phyloP scores from a whole-genome alignment of 2,888 invertebrate genomes.

The Xanthia icteritia region DNA sequence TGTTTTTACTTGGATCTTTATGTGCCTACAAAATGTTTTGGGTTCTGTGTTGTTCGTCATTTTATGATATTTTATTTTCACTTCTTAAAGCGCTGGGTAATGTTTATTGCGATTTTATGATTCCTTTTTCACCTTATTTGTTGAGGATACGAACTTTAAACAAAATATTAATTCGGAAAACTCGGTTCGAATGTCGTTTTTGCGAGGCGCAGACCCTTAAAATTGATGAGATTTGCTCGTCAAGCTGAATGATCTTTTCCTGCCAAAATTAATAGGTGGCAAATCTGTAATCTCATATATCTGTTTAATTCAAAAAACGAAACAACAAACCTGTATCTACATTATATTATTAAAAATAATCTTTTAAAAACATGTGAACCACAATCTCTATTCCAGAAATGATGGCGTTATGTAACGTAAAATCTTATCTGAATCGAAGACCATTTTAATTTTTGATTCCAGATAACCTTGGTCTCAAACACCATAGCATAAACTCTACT shows the following conservation, averaged over 20 bases:
- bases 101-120: not conserved
- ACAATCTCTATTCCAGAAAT: not conserved
- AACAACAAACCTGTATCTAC: not conserved
- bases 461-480: slow-evolving; percentile 5
- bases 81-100: not conserved
- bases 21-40: not conserved
- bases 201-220: no score
- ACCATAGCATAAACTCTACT: slow-evolving; percentile 10
- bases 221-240: no score
- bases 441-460: not conserved
- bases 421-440: not conserved
- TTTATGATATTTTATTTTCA: not conserved
- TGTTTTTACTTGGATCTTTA: not conserved
- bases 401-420: no score
- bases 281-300: not conserved
- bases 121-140: not conserved
- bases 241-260: no score
- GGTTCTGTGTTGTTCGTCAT: not conserved
- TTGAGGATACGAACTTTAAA: no score
- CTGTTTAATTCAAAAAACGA: no score
- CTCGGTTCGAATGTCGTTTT: no score
- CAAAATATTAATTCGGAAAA: no score
- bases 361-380: not conserved
- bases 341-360: not conserved
- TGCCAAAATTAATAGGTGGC: no score